Base-by-base conservation (phyloP, 30 jellyfish, hydroid and myxozoan species). In the Turritopsis rubra region DNA sequence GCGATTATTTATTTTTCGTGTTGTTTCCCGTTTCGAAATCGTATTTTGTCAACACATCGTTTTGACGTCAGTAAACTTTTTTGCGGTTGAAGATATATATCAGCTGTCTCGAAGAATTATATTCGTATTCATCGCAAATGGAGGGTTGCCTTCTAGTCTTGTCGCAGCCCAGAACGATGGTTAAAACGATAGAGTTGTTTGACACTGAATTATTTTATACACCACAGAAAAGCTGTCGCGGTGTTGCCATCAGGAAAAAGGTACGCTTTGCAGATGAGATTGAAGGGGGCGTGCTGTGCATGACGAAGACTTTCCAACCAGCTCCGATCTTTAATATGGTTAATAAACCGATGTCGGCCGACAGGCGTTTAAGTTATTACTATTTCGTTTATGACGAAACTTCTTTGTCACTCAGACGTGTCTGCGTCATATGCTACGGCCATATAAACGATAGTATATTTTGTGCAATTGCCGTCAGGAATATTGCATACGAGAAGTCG, bases 261-360 rank as follows among this genome's bases (percentile, higher is more conserved):
- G 98, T 92, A 53, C 87, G 96, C 19, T 92, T 92, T 78, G 98
- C 98, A 20, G 98, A 92, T 41, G 89, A 85, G 60, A 41, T 13
- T 13, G 95, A 92, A 77, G 98, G 98, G 22, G 90, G 85, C 24
- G 72, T 41, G 18, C 83, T 92, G n/a, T 92, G 98, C 72, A 83
- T 23, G 84, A 26, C 84, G 29, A 22, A 24, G 1, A 27, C 30
- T 27, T 68, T 23, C 13, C n/a, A 74, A 26, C 13, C 72, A 0
- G 18, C 73, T 9, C 71, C 82, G 28, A 29, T 53, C 25, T 65
- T 21, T 82, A 65, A 66, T 53, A 18, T 75, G 23, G 28, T 25
- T 5, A 16, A 80, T 23, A 53, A 65, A 18, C 54, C 28, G 28
- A 80, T 21, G 28, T 53, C 52, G 18, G n/a, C 13, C 60, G 13